Evolutionary conservation across 2,888 invertebrate genomes (phyloP), one percentile per base, ranked within the genome.

Genomic region (Drosophila peninsularis): DNA sequence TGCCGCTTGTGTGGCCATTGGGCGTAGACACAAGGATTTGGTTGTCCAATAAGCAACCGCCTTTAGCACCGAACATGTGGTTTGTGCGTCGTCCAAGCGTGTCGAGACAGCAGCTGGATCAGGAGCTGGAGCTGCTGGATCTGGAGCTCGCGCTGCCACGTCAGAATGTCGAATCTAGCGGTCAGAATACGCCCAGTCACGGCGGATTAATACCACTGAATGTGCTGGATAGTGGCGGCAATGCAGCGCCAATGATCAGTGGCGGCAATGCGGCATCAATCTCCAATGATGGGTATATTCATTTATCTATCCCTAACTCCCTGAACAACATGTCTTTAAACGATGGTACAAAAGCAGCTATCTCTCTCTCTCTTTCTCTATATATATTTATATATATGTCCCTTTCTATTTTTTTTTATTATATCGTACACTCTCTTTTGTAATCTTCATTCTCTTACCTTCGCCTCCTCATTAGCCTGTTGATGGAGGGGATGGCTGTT

Each of bases 251-350:
- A 24, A 19, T 55, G 21, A 34, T 5, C 17, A 52, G 5, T 17
- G 32, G 24, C 10, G 32, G 24, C 10, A 27, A 45, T 44, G 7
- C 53, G 17, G 13, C 30, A 27, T 30, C 39, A 24, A n/a, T 54
- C 32, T 54, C 54, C 30, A 63, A 37, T 27, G 60, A 68, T 41
- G 60, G 69, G 73, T 73, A 73, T 45, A 24, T n/a, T 7, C 9
- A 9, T 14, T 24, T 44, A 14, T 44, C 24, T 14, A 21, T 21
- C 21, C 21, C 11, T 21, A 42, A 13, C 21, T 13, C 21, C 19
- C 19, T 19, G 19, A 41, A 19, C 41, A 41, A 19, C 19, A 41
- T 19, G 19, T 11, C 5, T 5, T 41, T 11, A 41, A 17, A 17
- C 10, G 39, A 5, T 17, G 1, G 19, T 2, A 13, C 19, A 2